These are phyloP conservation scores for Clarias batrachus DNA, from an alignment of 2,113 vertebrate genomes.

Conservation along the genomic window DNA sequence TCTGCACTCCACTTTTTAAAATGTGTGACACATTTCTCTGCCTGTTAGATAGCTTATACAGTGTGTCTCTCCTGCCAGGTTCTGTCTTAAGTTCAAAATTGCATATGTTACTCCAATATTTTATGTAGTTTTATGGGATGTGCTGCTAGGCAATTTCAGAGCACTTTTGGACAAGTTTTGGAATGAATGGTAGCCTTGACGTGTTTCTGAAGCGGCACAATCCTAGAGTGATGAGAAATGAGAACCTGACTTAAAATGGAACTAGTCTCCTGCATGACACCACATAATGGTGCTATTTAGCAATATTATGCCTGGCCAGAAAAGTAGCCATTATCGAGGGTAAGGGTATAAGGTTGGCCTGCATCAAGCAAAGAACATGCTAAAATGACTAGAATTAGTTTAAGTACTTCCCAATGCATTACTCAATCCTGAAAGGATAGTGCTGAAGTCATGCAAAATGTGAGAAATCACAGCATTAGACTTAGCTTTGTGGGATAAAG, in stretches of 20 bases:
- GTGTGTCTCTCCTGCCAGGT: background rate
- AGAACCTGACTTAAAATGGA: background rate
- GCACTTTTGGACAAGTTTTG: background rate
- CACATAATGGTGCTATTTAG: background rate
- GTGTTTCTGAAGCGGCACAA: background rate
- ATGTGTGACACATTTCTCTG: background rate
- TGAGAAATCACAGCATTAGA: no score
- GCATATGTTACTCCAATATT: background rate
- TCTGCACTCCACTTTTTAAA: background rate
- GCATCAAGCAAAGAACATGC: no score
- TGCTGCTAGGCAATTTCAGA: background rate
- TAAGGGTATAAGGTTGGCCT: no score
- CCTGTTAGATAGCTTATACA: background rate
- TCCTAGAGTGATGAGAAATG: background rate
- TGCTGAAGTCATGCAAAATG: no score
- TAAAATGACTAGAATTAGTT: no score
- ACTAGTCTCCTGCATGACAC: background rate
- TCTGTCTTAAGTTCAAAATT: background rate
- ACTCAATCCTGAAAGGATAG: no score
- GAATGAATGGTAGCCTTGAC: background rate
- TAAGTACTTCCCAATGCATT: no score
- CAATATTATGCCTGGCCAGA: no score
- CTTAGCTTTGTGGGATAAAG: no score
- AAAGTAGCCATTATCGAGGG: no score
- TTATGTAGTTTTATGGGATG: no score